These are phyloP conservation scores for Holothuria glaberrima DNA, from an alignment of 35 echinoderm and acorn worm species.

Conservation along the genomic window DNA sequence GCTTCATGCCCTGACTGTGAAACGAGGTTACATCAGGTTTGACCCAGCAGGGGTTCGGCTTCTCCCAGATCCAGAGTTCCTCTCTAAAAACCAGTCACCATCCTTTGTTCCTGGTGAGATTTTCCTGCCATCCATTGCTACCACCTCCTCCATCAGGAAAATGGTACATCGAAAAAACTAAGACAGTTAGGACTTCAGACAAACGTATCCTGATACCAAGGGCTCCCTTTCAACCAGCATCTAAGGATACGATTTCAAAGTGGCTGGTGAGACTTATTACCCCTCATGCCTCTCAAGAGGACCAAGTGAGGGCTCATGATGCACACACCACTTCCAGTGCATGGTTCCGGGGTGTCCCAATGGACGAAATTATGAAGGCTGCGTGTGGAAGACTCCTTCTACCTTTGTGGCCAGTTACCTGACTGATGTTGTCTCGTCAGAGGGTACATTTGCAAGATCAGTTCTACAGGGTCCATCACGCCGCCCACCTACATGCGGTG, in stretches of 20 bases:
- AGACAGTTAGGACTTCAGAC: neutral
- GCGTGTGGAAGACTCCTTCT: neutral
- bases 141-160: neutral
- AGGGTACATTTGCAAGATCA: slow-evolving; percentile 3
- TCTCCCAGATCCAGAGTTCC: neutral
- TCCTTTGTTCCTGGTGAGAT: neutral
- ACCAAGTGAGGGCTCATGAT: slow-evolving; percentile 3
- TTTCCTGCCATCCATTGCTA: neutral
- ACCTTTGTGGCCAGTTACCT: neutral
- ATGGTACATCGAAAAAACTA: neutral
- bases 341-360: neutral
- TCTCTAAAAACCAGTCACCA: neutral
- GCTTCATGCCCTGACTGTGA: neutral
- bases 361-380: slow-evolving; percentile 12
- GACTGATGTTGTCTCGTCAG: neutral
- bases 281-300: neutral
- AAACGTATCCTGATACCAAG: neutral
- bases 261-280: neutral
- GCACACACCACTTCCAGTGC: neutral
- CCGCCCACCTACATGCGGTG: slow-evolving; percentile 10
- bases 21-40: neutral
- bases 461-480: neutral
- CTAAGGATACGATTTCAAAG: too few relatives aligned
- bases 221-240: neutral
- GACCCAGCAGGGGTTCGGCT: neutral